Percentiles rank a stretch among this genome's conserved stretches.
Conservation (phyloP, 2,797 vertebrate species). For the Hippoglossus hippoglossus region DNA sequence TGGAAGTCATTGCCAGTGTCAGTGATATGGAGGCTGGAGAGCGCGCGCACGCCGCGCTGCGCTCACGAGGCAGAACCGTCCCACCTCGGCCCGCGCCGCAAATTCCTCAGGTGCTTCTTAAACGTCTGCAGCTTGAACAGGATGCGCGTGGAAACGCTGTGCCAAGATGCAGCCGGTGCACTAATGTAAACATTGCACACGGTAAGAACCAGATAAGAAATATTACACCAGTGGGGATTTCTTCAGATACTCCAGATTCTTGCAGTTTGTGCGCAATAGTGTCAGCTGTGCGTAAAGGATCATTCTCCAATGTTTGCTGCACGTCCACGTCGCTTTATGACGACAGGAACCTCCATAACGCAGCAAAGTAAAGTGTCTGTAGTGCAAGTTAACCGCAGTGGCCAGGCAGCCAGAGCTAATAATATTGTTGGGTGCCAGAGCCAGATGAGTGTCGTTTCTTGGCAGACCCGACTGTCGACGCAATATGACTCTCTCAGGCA, state of each 20-base stretch:
- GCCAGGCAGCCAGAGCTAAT: constrained; percentile 67
- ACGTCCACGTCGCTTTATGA: too few species aligned
- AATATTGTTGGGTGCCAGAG: constrained; percentile 61
- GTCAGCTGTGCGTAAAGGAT: background rate
- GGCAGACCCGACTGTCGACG: constrained; percentile 31
- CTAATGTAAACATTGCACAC: too few species aligned
- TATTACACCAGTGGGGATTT: too few species aligned
- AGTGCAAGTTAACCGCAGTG: constrained; percentile 33
- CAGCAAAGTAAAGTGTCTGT: constrained; percentile 6
- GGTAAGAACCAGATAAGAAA: too few species aligned
- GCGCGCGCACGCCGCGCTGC: constrained; percentile 50
- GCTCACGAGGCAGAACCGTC: constrained; percentile 71
- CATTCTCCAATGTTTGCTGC: too few species aligned
- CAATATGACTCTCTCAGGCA: constrained; percentile 54
- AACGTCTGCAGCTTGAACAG: constrained; percentile 3
- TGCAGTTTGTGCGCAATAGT: background rate
- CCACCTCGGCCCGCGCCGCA: constrained; percentile 50
- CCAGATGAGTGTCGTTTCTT: constrained; percentile 51
- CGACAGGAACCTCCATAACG: background rate
- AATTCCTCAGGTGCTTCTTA: constrained; percentile 73
- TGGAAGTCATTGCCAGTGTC: constrained; percentile 49
- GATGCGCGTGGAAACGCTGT: constrained; percentile 29
- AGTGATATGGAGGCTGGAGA: constrained; percentile 39
- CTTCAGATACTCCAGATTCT: too few species aligned
- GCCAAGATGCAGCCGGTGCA: background rate